Base-by-base conservation (phyloP, 2,888 invertebrate genomes). In the Phyllotreta cruciferae region DNA sequence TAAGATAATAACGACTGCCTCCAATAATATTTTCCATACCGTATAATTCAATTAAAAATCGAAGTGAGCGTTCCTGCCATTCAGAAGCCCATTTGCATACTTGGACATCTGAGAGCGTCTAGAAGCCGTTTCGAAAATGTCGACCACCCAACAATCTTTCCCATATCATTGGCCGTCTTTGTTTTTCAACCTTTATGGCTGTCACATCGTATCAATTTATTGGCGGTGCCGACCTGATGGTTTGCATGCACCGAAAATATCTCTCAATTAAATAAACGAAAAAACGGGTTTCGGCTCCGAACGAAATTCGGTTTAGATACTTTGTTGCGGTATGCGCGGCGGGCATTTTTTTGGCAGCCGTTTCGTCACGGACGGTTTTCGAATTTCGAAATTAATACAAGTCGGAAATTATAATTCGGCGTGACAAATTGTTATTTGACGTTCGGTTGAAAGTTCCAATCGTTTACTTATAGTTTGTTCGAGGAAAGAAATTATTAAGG, bases 191-290 rank as follows among this genome's bases (percentile, higher is more conserved):
- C 69, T 56, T 66, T 66, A 73, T 66, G 68, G 64, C 56, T 70
- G 71, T 70, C 71, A 69, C 44, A 50, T 39, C 52, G 66, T 69
- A 69, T 63, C 60, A 72, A 73, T 73, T 71, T 73, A 71, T 69
- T 36, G 62, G 65, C 53, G 61, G 56, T 60, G 60, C 35, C 35
- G 62, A 55, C 60, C 35, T 49, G 49, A 35, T 45, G 56, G 36
- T 56, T 68, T 42, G 56, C 56, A 56, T 11, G 39, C 47, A 34
- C 10, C 10, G n/a, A 50, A 24, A 53, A 58, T 58, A 58, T 62
- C 52, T 64, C 61, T 65, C 62, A 65, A 65, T 65, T 65, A 55
- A 55, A 53, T 56, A 57, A 37, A 60, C 45, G 44, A n/a, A 61
- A 61, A 52, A 61, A 44, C 38, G 41, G 42, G 47, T 57, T 57